Conservation (phyloP, 2,888 invertebrate species). For the Napeogenes inachia region DNA sequence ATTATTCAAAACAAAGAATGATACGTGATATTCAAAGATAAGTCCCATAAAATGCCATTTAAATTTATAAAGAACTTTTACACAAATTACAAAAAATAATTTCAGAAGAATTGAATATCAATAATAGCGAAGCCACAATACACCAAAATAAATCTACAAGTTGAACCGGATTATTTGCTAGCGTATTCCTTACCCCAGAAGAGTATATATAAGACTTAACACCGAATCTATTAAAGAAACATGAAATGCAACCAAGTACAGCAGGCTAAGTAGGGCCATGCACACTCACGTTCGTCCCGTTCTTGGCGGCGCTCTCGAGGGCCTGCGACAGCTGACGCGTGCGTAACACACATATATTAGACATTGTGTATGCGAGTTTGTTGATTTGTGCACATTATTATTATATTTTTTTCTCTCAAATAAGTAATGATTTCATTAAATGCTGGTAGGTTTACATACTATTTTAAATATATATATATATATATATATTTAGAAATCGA, state of each 20-base stretch:
- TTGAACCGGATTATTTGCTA: background rate
- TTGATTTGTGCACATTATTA: slow-evolving; percentile 35
- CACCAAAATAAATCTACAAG: slow-evolving; percentile 1
- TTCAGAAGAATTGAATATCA: background rate
- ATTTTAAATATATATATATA: background rate
- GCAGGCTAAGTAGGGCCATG: slow-evolving; percentile 51
- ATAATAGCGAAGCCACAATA: slow-evolving; percentile 1
- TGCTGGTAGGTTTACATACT: background rate
- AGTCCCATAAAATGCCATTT: no score
- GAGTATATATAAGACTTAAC: slow-evolving; percentile 18
- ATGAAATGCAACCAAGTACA: slow-evolving; percentile 36
- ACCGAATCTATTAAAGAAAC: slow-evolving; percentile 27
- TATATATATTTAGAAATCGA: background rate
- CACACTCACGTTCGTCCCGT: slow-evolving; percentile 80
- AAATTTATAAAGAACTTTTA: no score
- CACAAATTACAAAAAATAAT: no score
- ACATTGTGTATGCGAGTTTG: slow-evolving; percentile 48
- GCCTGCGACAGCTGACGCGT: slow-evolving; percentile 78
- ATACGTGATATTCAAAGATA: no score
- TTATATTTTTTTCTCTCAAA: no score
- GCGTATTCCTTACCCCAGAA: background rate
- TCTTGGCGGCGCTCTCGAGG: slow-evolving; percentile 83
- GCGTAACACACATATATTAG: slow-evolving; percentile 69
- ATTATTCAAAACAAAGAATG: no score
- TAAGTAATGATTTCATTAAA: no score